Base-by-base conservation (phyloP, 2,113 vertebrate species). In the Ptilonorhynchus violaceus region DNA sequence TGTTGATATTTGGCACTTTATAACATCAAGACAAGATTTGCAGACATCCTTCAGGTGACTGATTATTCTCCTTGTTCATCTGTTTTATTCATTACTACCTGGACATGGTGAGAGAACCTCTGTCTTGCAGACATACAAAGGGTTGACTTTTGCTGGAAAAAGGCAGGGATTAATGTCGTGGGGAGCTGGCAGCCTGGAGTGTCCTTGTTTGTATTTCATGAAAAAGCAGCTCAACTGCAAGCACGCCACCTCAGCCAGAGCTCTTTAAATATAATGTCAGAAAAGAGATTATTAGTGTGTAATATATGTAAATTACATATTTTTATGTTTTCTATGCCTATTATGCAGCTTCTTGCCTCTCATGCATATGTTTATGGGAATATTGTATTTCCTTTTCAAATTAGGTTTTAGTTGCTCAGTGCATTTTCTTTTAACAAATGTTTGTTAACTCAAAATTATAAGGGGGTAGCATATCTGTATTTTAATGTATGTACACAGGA, bases 241-340 rank as follows among this genome's bases (percentile, higher is more conserved):
- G 80, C 94, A 56, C 3, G 27, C 64, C 22, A 27, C 92, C 95
- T 97, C 93, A 94, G 93, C 85, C 75, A 68, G 70, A 91, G 91
- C 87, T 96, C 91, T 97, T 97, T 96, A 97, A 97, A 63, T 87
- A 92, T 88, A 97, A 94, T 86, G 74, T 96, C 96, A 96, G 97
- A 95, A 97, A 20, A 28, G 96, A 96, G 93, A 98, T 98, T 98
- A 98, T 97, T 97, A 96, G 93, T 98, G 97, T 98, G 97, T 97
- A 98, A 98, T 98, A 95, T 98, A 98, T 98, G 98, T 97, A 98
- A 98, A 98, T 97, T 97, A 95, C 95, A 87, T 97, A 97, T 97
- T 98, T 97, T 98, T 96, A 85, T 97, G 96, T 98, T 96, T 97
- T 95, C 89, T 95, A 97, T 86, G 98, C 96, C 74, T 97, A 64